phyloP scores from a whole-genome alignment of 2,797 vertebrate genomes.

The Sylvilagus floridanus region DNA sequence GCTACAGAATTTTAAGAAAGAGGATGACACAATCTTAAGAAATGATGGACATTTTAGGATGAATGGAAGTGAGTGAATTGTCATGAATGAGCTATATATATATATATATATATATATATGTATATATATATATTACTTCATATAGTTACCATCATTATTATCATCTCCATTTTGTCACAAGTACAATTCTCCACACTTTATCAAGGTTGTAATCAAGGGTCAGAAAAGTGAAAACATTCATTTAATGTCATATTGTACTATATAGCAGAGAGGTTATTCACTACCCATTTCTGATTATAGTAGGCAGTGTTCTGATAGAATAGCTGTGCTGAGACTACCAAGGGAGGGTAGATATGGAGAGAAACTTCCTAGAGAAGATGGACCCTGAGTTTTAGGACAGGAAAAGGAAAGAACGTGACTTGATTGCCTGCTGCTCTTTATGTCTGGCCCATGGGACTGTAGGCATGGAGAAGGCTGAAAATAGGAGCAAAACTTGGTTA shows the following conservation, averaged over 20 bases:
- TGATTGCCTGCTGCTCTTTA: neutral
- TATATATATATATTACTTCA: neutral
- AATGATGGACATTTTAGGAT: neutral
- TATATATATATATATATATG: neutral
- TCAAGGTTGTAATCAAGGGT: constrained; percentile 30
- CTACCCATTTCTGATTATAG: neutral
- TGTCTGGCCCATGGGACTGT: neutral
- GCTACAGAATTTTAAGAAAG: neutral
- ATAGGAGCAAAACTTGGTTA: neutral
- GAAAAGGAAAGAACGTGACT: neutral
- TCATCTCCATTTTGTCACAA: constrained; percentile 37
- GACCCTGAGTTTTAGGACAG: neutral
- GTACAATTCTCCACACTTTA: neutral
- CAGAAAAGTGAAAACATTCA: neutral
- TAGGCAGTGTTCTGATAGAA: neutral
- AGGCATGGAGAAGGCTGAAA: neutral
- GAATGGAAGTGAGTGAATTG: neutral
- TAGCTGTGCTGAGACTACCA: neutral
- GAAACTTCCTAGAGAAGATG: neutral
- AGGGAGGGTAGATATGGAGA: neutral
- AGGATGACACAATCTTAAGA: neutral
- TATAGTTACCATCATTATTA: constrained; percentile 50
- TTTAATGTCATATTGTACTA: neutral
- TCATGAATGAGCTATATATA: neutral
- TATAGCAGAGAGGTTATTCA: neutral